phyloP scores from a whole-genome alignment of 2,113 vertebrate species.

The Protomyctophum bolini region DNA sequence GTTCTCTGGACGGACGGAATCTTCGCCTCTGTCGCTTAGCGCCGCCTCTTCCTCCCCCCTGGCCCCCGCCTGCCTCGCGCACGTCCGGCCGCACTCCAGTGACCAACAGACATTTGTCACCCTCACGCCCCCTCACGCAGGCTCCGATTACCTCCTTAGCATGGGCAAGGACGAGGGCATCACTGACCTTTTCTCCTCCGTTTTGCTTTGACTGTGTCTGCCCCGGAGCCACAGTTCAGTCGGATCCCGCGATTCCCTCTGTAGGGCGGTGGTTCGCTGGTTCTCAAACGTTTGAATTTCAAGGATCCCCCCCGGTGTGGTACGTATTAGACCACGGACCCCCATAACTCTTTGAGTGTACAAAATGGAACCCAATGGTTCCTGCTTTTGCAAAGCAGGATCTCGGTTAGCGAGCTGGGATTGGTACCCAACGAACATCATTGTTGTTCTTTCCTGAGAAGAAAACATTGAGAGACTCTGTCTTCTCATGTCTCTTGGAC shows the following conservation, averaged over 20 bases:
- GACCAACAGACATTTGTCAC: slow-evolving; percentile 86
- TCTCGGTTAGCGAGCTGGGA: background rate
- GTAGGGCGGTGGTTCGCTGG: too few species aligned
- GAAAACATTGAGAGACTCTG: background rate
- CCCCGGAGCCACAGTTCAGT: slow-evolving; percentile 80
- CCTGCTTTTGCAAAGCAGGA: slow-evolving; percentile 13
- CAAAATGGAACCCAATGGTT: too few species aligned
- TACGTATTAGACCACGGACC: too few species aligned
- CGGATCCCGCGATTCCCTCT: slow-evolving; percentile 66
- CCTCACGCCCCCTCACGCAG: slow-evolving; percentile 84
- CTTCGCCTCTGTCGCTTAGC: slow-evolving; percentile 64
- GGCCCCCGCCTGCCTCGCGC: slow-evolving; percentile 76
- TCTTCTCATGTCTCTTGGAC: background rate
- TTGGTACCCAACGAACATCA: background rate
- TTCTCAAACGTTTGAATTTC: too few species aligned
- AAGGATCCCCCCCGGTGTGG: too few species aligned
- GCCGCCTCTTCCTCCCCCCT: slow-evolving; percentile 78
- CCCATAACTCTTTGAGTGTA: too few species aligned
- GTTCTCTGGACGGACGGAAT: slow-evolving; percentile 58
- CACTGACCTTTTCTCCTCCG: slow-evolving; percentile 88
- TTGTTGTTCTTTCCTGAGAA: background rate
- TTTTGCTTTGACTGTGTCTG: slow-evolving; percentile 80
- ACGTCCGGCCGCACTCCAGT: slow-evolving; percentile 83
- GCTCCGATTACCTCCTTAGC: slow-evolving; percentile 86
- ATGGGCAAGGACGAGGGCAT: slow-evolving; percentile 87